A percentile compares a stretch with the other conserved stretches of the same genome.
These are phyloP conservation scores for Myopa testacea DNA, from an alignment of 2,888 invertebrate species.

Conservation along the genomic window DNA sequence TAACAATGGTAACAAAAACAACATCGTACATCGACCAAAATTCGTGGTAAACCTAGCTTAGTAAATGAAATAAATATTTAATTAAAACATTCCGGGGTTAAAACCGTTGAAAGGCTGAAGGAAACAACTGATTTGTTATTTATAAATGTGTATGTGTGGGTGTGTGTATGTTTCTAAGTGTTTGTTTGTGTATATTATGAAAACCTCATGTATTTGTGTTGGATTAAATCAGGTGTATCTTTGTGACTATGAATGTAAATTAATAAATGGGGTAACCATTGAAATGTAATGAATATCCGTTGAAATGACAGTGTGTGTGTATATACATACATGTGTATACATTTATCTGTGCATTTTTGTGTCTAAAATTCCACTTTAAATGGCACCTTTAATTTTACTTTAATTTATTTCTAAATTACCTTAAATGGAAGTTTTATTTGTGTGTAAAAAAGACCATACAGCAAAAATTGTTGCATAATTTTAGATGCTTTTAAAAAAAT, in stretches of 20 bases:
- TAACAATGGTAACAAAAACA: constrained; percentile 1
- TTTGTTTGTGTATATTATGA: neutral
- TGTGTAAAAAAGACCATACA: neutral
- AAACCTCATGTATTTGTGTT: neutral
- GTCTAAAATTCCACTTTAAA: too few species aligned
- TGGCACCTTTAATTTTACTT: too few species aligned
- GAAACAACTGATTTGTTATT: neutral
- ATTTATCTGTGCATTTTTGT: too few species aligned
- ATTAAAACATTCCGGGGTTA: constrained; percentile 25
- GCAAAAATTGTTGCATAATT: neutral
- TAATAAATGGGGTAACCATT: neutral
- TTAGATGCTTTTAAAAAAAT: neutral
- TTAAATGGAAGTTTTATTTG: too few species aligned
- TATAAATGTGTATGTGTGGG: neutral
- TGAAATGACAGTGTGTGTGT: neutral
- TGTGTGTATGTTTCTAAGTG: neutral
- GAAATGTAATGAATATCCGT: neutral
- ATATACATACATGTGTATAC: too few species aligned
- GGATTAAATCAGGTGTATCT: neutral
- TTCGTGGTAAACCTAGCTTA: constrained; percentile 12
- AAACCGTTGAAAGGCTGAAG: neutral
- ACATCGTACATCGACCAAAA: neutral
- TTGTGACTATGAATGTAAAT: neutral
- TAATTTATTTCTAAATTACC: too few species aligned
- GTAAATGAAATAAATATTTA: constrained; percentile 27